Conservation (phyloP, 2,888 invertebrate species). For the Drosophila paramelanica region DNA sequence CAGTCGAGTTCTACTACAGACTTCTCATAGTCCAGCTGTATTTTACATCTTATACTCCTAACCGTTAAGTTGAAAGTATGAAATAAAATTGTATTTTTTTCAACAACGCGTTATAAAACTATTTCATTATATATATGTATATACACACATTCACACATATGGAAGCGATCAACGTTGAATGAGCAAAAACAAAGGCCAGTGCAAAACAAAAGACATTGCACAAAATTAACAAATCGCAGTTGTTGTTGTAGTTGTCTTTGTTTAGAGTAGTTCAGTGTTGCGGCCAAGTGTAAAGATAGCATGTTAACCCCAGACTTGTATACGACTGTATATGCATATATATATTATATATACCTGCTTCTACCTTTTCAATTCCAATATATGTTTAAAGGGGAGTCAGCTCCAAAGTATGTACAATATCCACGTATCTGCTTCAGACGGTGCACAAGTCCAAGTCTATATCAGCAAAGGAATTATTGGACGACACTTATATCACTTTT, state of each 20-base stretch:
- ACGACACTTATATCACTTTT: too few species aligned
- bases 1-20: too few species aligned
- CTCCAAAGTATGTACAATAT: too few species aligned
- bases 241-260: constrained; percentile 1
- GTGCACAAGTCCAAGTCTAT: too few species aligned
- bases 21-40: too few species aligned
- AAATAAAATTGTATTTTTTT: too few species aligned
- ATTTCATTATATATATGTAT: constrained; percentile 2
- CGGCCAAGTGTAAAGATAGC: constrained; percentile 37
- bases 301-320: constrained; percentile 6
- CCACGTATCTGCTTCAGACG: too few species aligned
- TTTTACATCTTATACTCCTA: too few species aligned
- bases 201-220: constrained; percentile 2
- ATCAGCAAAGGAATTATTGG: too few species aligned
- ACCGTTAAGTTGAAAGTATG: too few species aligned
- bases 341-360: not conserved
- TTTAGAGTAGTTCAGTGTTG: not conserved
- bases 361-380: not conserved
- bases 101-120: too few species aligned
- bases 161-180: constrained; percentile 51
- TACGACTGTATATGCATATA: not conserved
- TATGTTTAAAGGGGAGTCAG: not conserved
- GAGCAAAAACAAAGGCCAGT: constrained; percentile 57
- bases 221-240: constrained; percentile 45
- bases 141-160: constrained; percentile 19